phyloP scores from a whole-genome alignment of 2,113 vertebrate species.

The Riparia riparia region DNA sequence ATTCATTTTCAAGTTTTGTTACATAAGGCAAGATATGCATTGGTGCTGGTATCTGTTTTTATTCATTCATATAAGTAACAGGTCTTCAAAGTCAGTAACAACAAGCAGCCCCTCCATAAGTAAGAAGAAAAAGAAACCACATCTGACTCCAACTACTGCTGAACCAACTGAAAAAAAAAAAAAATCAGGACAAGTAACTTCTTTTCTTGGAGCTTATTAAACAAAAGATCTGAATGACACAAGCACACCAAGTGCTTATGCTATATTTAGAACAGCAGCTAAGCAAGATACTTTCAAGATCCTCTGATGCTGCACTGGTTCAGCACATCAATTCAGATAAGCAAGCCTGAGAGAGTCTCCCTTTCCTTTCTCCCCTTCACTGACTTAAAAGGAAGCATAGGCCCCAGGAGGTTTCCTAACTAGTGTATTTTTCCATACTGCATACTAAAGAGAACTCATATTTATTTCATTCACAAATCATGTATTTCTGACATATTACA shows the following conservation, averaged over 20 bases:
- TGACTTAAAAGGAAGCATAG: not conserved
- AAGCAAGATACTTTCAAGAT: slow-evolving; percentile 51
- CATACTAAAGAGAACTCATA: not conserved
- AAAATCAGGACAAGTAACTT: not conserved
- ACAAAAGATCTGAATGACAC: slow-evolving; percentile 20
- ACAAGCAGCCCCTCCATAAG: not conserved
- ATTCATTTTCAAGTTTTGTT: not conserved
- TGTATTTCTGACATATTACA: not conserved
- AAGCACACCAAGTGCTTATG: slow-evolving; percentile 1
- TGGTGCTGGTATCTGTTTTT: not conserved
- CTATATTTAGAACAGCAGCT: slow-evolving; percentile 71
- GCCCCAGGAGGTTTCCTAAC: not conserved
- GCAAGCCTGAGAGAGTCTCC: not conserved
- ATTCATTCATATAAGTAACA: not conserved
- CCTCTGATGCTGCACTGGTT: slow-evolving; percentile 36
- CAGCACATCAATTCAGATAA: slow-evolving; percentile 19
- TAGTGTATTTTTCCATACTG: not conserved
- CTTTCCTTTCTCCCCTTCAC: not conserved
- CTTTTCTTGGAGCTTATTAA: not conserved
- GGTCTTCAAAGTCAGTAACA: not conserved
- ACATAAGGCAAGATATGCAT: not conserved
- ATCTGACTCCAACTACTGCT: not conserved
- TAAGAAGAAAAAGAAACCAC: not conserved
- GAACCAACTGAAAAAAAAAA: not conserved
- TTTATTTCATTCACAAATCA: not conserved